Evolutionary conservation across 2,888 invertebrate species (phyloP).

Genomic region (Troilus luridus): DNA sequence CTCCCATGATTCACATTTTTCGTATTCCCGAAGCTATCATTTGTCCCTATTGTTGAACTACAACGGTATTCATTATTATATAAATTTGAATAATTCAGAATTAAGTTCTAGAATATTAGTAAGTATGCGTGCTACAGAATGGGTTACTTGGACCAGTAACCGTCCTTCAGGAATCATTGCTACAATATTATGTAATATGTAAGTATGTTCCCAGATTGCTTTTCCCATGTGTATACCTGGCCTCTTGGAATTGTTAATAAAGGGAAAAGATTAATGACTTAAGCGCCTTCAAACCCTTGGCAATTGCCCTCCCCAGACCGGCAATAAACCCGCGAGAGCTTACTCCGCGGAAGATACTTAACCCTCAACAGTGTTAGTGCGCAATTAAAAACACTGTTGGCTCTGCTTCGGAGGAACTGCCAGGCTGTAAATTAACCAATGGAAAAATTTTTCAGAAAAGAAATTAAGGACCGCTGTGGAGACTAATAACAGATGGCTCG

Average conservation of each 20-base stretch:
- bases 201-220: constrained; percentile 1
- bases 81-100: too few relatives aligned
- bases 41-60: too few relatives aligned
- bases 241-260: constrained; percentile 2
- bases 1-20: too few relatives aligned
- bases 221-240: background rate
- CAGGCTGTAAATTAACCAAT: constrained; percentile 57
- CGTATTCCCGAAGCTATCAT: too few relatives aligned
- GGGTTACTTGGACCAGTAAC: background rate
- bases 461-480: constrained; percentile 52
- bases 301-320: background rate
- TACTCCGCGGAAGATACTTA: constrained; percentile 7
- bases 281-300: background rate
- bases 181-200: background rate
- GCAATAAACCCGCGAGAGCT: background rate
- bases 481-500: constrained; percentile 57
- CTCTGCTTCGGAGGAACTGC: background rate
- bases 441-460: constrained; percentile 60
- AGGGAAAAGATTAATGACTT: constrained; percentile 11
- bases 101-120: too few relatives aligned
- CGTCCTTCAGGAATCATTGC: background rate
- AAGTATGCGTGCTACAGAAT: too few relatives aligned
- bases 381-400: constrained; percentile 52
- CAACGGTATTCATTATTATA: too few relatives aligned
- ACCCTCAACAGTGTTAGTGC: constrained; percentile 43